Conservation (phyloP, 53 echinoderm and acorn worm species). For the Temnopleurus reevesii region DNA sequence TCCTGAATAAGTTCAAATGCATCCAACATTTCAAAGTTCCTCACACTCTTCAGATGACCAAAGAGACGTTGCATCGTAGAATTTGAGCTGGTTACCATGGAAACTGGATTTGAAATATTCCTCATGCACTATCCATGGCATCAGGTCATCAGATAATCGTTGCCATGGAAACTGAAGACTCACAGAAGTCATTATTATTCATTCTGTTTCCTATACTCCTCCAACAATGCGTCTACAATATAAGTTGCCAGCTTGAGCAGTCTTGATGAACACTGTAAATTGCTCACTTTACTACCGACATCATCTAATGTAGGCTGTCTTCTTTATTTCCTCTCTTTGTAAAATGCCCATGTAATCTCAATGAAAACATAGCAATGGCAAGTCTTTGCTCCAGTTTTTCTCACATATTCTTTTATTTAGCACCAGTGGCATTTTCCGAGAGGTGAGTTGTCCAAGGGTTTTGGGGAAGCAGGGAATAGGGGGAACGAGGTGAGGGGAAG, state of each 20-base stretch:
- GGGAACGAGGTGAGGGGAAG: neutral
- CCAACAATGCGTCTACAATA: neutral
- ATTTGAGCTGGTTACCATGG: no score
- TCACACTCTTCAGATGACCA: no score
- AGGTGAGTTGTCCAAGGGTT: neutral
- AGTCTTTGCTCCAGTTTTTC: neutral
- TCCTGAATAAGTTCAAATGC: neutral
- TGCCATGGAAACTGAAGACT: neutral
- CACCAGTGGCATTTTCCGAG: conserved; percentile 49
- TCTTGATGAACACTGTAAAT: no score
- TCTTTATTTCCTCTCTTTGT: no score
- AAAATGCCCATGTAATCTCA: no score
- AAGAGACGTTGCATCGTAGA: neutral
- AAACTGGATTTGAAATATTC: no score
- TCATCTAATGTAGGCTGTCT: no score
- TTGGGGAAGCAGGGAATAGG: neutral
- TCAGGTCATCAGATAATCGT: neutral
- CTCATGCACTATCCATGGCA: no score
- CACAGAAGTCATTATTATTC: neutral
- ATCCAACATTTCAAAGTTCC: no score
- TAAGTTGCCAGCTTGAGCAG: no score
- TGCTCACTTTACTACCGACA: no score
- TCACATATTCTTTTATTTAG: conserved; percentile 37
- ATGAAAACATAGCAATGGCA: neutral
- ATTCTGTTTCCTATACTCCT: neutral